A percentile compares a stretch with the other conserved stretches of the same genome.
These are phyloP conservation scores for Trachymyrmex septentrionalis DNA, from an alignment of 1,140 invertebrate genomes.

Conservation along the genomic window DNA sequence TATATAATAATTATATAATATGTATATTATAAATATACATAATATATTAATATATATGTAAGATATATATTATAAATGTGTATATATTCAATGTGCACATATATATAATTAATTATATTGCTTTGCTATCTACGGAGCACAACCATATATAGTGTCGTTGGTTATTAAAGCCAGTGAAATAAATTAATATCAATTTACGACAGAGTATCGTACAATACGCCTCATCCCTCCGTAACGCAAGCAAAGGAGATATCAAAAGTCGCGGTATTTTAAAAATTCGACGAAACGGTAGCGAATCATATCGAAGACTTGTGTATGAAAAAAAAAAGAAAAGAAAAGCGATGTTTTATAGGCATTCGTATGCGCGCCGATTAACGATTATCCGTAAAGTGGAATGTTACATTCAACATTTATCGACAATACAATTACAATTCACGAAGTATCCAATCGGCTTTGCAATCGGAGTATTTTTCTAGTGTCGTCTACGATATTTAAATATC, in stretches of 20 bases:
- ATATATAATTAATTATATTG: constrained; percentile 59
- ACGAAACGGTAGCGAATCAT: constrained; percentile 17
- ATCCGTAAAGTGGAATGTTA: constrained; percentile 64
- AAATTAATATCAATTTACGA: constrained; percentile 63
- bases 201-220: constrained; percentile 33
- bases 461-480: constrained; percentile 14
- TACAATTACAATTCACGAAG: constrained; percentile 45
- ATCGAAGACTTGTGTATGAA: not conserved
- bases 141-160: constrained; percentile 66
- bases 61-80: constrained; percentile 24
- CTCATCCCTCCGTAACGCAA: not conserved
- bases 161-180: constrained; percentile 66
- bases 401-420: constrained; percentile 60
- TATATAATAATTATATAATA: not conserved
- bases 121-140: constrained; percentile 71
- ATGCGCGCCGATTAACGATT: constrained; percentile 46
- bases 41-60: not conserved
- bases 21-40: not conserved
- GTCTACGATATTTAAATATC: constrained; percentile 29
- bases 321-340: constrained; percentile 1
- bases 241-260: not conserved
- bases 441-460: constrained; percentile 41
- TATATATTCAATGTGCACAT: not conserved
- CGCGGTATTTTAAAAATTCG: not conserved
- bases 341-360: constrained; percentile 33